Conservation (phyloP, 2,888 invertebrate genomes). For the Carabus problematicus region DNA sequence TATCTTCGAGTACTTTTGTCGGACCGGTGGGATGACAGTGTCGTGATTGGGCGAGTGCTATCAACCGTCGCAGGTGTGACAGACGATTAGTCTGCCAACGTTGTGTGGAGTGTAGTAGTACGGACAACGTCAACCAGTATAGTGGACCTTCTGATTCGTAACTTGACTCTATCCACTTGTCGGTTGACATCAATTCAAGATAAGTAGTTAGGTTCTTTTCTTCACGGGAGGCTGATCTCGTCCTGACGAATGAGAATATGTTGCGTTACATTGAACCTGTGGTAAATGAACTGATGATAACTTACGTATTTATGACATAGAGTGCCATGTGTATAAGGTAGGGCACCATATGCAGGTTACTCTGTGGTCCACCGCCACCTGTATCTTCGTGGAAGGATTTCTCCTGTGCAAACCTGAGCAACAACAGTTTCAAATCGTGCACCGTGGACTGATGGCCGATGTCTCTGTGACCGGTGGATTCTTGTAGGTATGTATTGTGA, state of each 20-base stretch:
- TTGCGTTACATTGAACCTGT: constrained; percentile 7
- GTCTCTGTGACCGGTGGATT: constrained; percentile 76
- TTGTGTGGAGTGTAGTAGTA: constrained; percentile 78
- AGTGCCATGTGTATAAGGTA: constrained; percentile 94
- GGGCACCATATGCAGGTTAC: constrained; percentile 96
- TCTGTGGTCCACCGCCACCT: constrained; percentile 95
- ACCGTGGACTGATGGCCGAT: constrained; percentile 83
- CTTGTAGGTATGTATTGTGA: constrained; percentile 85
- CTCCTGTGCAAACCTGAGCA: constrained; percentile 90
- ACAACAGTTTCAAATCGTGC: constrained; percentile 90
- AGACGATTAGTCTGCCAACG: constrained; percentile 79
- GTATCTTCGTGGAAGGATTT: constrained; percentile 97
- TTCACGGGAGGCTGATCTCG: constrained; percentile 78
- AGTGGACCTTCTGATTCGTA: constrained; percentile 92
- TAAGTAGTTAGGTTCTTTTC: constrained; percentile 78
- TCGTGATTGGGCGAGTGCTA: constrained; percentile 81
- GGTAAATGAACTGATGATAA: constrained; percentile 44
- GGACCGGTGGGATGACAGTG: constrained; percentile 70
- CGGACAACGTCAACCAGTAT: constrained; percentile 84
- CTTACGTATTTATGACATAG: constrained; percentile 89
- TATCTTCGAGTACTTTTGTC: constrained; percentile 63
- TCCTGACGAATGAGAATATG: constrained; percentile 58
- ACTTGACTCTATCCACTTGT: constrained; percentile 79
- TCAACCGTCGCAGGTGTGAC: constrained; percentile 76
- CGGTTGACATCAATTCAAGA: constrained; percentile 68